These are phyloP conservation scores for Ips nitidus DNA, from an alignment of 1,140 invertebrate genomes.

Conservation along the genomic window DNA sequence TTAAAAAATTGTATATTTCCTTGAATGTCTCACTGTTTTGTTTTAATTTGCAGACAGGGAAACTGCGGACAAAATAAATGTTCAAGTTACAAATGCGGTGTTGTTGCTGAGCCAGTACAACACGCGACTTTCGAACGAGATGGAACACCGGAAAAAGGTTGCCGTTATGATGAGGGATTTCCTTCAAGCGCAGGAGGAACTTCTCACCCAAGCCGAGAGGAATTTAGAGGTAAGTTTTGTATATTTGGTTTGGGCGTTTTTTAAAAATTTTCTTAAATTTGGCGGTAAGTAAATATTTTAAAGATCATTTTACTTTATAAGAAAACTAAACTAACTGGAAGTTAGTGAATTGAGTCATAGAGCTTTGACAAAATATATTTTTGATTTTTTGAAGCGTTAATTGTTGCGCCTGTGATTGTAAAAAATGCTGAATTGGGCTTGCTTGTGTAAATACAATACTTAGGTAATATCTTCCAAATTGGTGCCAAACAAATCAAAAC, in stretches of 20 bases:
- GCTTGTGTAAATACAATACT: no score
- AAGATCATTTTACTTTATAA: not conserved
- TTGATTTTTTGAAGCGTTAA: no score
- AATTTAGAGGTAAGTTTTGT: conserved; percentile 72
- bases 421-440: no score
- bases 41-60: conserved; percentile 61
- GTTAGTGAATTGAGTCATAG: no score
- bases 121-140: conserved; percentile 76
- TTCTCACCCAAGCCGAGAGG: conserved; percentile 80
- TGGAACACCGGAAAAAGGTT: conserved; percentile 84
- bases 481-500: no score
- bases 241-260: conserved; percentile 1
- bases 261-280: not conserved
- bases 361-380: no score
- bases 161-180: conserved; percentile 86
- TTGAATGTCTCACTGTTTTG: not conserved
- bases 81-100: conserved; percentile 84
- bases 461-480: no score
- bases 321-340: not conserved
- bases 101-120: conserved; percentile 87
- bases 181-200: conserved; percentile 79
- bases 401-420: no score
- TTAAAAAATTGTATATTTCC: not conserved
- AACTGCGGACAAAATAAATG: conserved; percentile 69
- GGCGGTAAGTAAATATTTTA: not conserved